Conservation (phyloP, 2,113 vertebrate genomes). For the Eulemur rufifrons region DNA sequence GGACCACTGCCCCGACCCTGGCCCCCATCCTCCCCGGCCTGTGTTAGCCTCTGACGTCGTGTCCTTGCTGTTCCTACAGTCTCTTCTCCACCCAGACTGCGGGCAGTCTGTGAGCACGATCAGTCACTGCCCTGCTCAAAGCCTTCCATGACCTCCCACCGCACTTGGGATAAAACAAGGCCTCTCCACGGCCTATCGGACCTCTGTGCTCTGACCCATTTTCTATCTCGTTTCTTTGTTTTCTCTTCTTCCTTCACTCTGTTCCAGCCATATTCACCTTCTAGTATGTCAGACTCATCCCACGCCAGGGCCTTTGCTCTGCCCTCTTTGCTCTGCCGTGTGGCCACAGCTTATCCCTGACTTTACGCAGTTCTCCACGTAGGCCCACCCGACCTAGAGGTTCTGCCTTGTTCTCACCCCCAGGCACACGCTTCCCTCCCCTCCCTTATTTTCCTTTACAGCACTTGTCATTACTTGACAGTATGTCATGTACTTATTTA, state of each 20-base stretch:
- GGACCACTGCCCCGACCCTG: not conserved
- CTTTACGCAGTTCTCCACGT: not conserved
- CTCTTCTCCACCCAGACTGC: not conserved
- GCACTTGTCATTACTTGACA: not conserved
- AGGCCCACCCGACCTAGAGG: not conserved
- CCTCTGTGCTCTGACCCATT: not conserved
- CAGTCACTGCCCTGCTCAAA: not conserved
- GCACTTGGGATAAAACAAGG: not conserved
- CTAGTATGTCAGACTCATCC: not conserved
- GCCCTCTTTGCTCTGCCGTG: too few species aligned
- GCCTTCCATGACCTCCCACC: not conserved
- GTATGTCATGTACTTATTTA: not conserved
- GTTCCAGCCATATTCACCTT: not conserved
- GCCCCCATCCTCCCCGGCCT: accelerated
- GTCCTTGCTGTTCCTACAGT: not conserved
- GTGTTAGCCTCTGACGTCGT: not conserved
- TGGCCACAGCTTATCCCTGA: not conserved
- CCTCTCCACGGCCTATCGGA: not conserved
- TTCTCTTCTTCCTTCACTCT: not conserved
- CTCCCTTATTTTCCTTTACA: not conserved
- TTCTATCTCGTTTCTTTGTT: not conserved
- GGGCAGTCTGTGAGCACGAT: not conserved
- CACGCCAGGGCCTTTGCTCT: not conserved
- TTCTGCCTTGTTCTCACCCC: not conserved
- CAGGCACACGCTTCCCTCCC: not conserved